These are phyloP conservation scores for Drosophila dunni DNA, from an alignment of 1,140 invertebrate genomes.

Conservation along the genomic window DNA sequence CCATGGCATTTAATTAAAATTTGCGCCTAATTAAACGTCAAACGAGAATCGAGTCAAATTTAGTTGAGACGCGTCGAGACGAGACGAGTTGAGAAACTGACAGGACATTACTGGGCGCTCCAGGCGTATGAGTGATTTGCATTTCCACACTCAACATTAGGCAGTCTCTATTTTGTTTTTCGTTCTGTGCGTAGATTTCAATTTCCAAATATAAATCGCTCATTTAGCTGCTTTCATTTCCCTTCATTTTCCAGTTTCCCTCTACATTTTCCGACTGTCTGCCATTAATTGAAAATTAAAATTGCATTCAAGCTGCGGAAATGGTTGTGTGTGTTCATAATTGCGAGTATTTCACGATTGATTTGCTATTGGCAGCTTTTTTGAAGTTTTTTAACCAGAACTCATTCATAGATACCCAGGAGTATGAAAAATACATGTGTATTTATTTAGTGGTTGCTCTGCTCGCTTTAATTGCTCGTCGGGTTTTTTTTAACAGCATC, in stretches of 20 bases:
- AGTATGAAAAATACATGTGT: not conserved
- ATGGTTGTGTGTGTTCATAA: conserved; percentile 18
- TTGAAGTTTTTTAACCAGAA: conserved; percentile 3
- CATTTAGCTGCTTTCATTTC: conserved; percentile 34
- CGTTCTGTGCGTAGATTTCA: conserved; percentile 13
- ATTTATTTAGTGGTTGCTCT: conserved; percentile 16
- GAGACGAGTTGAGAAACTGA: conserved; percentile 24
- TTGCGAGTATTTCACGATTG: conserved; percentile 32
- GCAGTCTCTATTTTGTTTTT: conserved; percentile 4
- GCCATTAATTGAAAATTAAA: conserved; percentile 62
- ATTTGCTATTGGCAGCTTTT: conserved; percentile 19
- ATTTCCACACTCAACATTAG: conserved; percentile 20
- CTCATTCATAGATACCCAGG: not conserved
- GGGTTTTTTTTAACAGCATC: conserved; percentile 75
- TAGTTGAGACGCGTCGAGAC: not conserved
- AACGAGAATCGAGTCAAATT: conserved; percentile 28
- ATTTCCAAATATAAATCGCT: conserved; percentile 23
- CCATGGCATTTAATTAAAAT: conserved; percentile 77
- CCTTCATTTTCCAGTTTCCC: conserved; percentile 20
- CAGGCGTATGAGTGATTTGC: conserved; percentile 69
- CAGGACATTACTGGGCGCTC: conserved; percentile 48
- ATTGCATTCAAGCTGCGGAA: conserved; percentile 36
- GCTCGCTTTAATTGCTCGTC: conserved; percentile 56
- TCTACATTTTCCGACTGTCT: conserved; percentile 23
- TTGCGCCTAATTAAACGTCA: conserved; percentile 75